Base-by-base conservation (phyloP, 2,888 invertebrate genomes). In the Desoria tigrina region DNA sequence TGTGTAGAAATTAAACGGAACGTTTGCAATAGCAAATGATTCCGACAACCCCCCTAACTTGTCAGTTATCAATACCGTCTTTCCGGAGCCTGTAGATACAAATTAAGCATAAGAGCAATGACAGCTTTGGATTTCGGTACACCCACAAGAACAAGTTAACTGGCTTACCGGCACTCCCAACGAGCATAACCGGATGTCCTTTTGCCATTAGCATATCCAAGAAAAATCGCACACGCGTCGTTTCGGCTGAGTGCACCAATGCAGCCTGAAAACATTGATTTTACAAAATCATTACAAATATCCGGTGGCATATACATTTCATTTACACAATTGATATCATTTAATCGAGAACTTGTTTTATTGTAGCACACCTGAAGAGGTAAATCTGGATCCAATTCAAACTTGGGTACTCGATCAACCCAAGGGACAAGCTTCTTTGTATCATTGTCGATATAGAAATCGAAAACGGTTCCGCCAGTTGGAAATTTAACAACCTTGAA, bases 1-100 rank as follows among this genome's bases (percentile, higher is more conserved):
- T 0, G 96, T 96, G 81, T 96, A 97, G 80, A 93, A 97, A 81
- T 97, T 97, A 79, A 97, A 96, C 3, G 96, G 94, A 56, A 96
- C 90, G 76, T 94, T 94, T 64, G 93, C 87, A 16, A 96, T 85
- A 7, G 92, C 89, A 81, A 90, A 96, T 77, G 89, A 92, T 79
- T 93, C 92, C 51, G 91, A 85, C 67, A 97, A 82, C 50, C 86
- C 81, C 68, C 85, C 84, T 16, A 96, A 83, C 78, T 93, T 94
- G 66, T 92, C 92, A 42, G 88, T 86, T 66, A 95, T 88, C 54
- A 94, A 86, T n/a, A 95, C 92, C 2, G 95, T 95, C 83, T 97
- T 97, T 1, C 97, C 97, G 77, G 90, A 90, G 2, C 96, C n/a
- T n/a, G n/a, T n/a, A n/a, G n/a, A n/a, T n/a, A n/a, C n/a, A n/a